These are phyloP conservation scores for Acleris sparsana DNA, from an alignment of 2,888 invertebrate genomes.

Conservation along the genomic window DNA sequence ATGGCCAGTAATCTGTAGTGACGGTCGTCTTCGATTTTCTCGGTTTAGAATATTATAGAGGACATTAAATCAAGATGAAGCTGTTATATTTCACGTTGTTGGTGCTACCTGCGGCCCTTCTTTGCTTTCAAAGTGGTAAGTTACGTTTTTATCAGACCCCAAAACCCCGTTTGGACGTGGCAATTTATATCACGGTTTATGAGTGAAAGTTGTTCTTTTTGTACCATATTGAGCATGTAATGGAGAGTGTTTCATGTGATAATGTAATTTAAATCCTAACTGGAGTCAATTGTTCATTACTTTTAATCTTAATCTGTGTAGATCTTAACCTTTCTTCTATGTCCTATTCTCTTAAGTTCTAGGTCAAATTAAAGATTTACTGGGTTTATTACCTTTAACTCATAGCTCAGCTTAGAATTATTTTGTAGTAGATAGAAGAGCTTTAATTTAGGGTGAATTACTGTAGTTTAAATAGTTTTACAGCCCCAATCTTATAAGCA, in stretches of 20 bases:
- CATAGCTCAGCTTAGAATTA: background rate
- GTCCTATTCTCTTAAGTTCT: conserved; percentile 20
- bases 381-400: background rate
- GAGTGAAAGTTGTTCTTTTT: conserved; percentile 55
- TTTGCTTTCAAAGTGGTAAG: conserved; percentile 89
- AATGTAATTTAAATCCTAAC: background rate
- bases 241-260: background rate
- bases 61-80: conserved; percentile 84
- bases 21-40: conserved; percentile 55
- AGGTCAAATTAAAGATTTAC: conserved; percentile 9
- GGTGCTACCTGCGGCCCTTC: conserved; percentile 88
- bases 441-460: no score
- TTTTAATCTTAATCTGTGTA: background rate
- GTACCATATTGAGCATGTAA: conserved; percentile 20
- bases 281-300: background rate
- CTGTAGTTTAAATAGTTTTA: no score
- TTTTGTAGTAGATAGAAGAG: background rate
- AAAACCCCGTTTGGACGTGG: conserved; percentile 69
- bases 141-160: conserved; percentile 55
- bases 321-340: conserved; percentile 13
- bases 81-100: conserved; percentile 85
- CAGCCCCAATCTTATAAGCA: no score
- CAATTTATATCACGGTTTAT: conserved; percentile 58
- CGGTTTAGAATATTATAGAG: conserved; percentile 46
- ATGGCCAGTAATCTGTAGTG: conserved; percentile 64